Evolutionary conservation across 2,797 vertebrate genomes (phyloP), one percentile per base, ranked within the genome.

Genomic region (Cyprinella venusta): DNA sequence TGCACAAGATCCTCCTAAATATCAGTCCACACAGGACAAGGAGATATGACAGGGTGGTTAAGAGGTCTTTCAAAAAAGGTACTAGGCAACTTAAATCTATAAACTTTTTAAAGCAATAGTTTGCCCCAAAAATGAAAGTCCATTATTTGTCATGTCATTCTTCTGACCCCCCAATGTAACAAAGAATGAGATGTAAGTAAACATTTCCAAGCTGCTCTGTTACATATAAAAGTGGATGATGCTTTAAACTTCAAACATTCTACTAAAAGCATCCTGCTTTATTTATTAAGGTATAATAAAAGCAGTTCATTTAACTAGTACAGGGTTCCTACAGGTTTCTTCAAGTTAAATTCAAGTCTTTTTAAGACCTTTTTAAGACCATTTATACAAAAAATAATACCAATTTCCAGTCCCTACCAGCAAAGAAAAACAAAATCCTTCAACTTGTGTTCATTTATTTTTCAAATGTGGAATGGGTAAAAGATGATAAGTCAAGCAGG

Each of bases 1-100:
- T 67, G 50, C 18, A 54, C 64, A 64, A 74, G 56, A 84, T 82
- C 48, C 38, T 84, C 71, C 26, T 33, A 80, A 68, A 82, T 84
- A 81, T 67, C 64, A 84, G 70, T n/a, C 30, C 61, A 65, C 61
- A 56, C 38, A 48, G 48, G 54, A 86, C 33, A 48, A 42, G 42
- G 48, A 40, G 56, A 77, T 79, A 65, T 83, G 50, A 68, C 83
- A 64, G n/a, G 19, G 26, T 21, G 13, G 33, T 56, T 61, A 33
- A 42, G 59, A 59, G 18, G 52, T 50, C 30, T 26, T 76, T 67
- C 26, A 30, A 33, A 84, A 76, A 80, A 59, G 67, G 33, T 67
- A 67, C n/a, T 1, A 3, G 10, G 9, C 9, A 24, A 30, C 38
- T 45, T 19, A 13, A 36, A 4, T 21, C 48, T 64, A 24, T 61